Percentiles rank a stretch among this genome's conserved stretches.
Evolutionary conservation across 2,113 vertebrate genomes (phyloP).

Genomic region (Alces alces): DNA sequence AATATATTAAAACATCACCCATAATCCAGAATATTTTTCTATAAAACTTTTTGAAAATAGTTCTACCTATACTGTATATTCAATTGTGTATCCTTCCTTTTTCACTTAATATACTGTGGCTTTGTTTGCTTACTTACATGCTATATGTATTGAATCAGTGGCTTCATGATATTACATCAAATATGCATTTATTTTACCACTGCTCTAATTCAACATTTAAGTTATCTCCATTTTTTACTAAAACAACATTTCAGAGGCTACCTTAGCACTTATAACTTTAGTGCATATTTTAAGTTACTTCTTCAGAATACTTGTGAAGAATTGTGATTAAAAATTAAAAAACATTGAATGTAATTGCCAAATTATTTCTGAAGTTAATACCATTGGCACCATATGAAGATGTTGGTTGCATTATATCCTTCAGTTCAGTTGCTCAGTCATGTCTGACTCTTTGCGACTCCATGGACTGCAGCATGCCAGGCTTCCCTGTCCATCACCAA

Average conservation of each 20-base stretch:
- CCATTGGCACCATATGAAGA: background rate
- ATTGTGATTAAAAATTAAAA: background rate
- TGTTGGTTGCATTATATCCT: background rate
- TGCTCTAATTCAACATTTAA: background rate
- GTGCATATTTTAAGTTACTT: slow-evolving; percentile 16
- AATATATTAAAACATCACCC: background rate
- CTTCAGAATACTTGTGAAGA: slow-evolving; percentile 3
- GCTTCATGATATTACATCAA: background rate
- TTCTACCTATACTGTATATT: background rate
- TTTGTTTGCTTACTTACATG: background rate
- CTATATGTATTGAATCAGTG: background rate
- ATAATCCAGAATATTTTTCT: slow-evolving; percentile 9
- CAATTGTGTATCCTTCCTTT: background rate
- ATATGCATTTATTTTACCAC: background rate
- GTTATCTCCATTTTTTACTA: background rate
- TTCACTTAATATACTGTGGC: background rate
- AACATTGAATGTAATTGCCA: background rate
- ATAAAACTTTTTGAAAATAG: background rate
- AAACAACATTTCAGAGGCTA: slow-evolving; percentile 8
- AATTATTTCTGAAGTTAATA: background rate
- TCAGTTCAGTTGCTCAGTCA: background rate
- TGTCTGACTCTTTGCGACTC: background rate
- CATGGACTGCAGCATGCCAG: background rate
- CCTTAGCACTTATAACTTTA: background rate
- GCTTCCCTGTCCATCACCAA: background rate